Evolutionary conservation across 2,797 vertebrate species (phyloP).

Genomic region (Chaunax sp.): DNA sequence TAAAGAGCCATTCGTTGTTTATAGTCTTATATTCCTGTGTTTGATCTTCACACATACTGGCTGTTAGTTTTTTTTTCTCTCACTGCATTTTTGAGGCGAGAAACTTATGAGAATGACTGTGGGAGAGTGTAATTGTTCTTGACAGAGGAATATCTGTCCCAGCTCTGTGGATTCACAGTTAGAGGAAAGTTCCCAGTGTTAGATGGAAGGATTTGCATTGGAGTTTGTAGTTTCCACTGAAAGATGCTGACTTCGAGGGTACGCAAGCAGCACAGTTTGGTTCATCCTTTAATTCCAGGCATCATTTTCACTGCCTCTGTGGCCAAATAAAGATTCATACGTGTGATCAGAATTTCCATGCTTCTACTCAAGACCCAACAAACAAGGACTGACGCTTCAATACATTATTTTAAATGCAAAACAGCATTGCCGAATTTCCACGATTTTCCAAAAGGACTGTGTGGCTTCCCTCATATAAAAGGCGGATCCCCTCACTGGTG

Average conservation of each 20-base stretch:
- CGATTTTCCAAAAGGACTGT: constrained; percentile 43
- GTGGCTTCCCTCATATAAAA: constrained; percentile 33
- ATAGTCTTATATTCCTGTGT: constrained; percentile 57
- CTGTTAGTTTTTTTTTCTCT: constrained; percentile 29
- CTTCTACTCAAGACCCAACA: constrained; percentile 16
- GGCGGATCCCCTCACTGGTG: constrained; percentile 52
- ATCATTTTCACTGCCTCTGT: constrained; percentile 19
- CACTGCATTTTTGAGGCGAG: constrained; percentile 30
- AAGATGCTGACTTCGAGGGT: constrained; percentile 64
- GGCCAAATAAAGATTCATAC: constrained; percentile 39
- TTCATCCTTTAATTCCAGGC: constrained; percentile 43
- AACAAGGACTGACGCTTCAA: constrained; percentile 2
- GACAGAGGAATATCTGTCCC: constrained; percentile 73
- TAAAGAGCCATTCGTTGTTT: constrained; percentile 64
- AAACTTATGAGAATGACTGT: constrained; percentile 53
- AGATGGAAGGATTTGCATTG: constrained; percentile 59
- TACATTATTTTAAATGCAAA: constrained; percentile 14
- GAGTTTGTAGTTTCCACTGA: constrained; percentile 61
- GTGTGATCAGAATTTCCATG: constrained; percentile 66
- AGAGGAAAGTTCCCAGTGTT: constrained; percentile 65
- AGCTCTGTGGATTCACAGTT: constrained; percentile 55
- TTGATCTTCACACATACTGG: constrained; percentile 56
- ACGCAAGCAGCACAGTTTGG: constrained; percentile 33
- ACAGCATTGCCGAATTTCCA: constrained; percentile 28
- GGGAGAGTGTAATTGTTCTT: constrained; percentile 62